Evolutionary conservation across 2,888 invertebrate species (phyloP), one percentile per base, ranked within the genome.

Genomic region (Cheilosia vulpina): DNA sequence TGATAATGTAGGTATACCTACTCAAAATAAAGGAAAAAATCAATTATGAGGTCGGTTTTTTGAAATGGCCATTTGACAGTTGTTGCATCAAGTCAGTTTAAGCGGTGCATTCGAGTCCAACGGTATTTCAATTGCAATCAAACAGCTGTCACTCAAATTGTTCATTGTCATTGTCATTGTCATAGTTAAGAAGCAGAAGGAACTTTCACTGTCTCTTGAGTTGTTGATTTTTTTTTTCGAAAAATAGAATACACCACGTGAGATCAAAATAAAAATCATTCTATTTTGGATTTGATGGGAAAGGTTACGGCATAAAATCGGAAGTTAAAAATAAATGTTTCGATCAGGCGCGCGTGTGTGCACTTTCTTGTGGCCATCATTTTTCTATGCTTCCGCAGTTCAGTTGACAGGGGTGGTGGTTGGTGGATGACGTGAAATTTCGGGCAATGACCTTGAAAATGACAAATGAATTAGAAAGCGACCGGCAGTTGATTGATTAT

Each of bases 41-140:
- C 15, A 45, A 45, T 5, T 27, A n/a, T 57, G 5, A 57, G 6
- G 38, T 17, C 27, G 6, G 15, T 31, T 68, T 45, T 13, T 2
- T 21, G 1, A 57, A 45, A 21, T n/a, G 9, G 15, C 41, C 34
- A 47, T 50, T 62, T 72, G 72, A 72, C 72, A 72, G 52, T 72
- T 72, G 43, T 34, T 47, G 57, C 38, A 58, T 17, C 45, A 19
- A 41, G 38, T 55, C 21, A 45, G 17, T 52, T 69, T 68, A 73
- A 83, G 78, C 78, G 68, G 83, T 83, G 68, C 78, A 78, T 83
- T 78, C 31, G 68, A 62, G n/a, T 73, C 68, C 68, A 83, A 83
- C 83, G 73, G 83, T 73, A 52, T 27, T 15, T 38, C 38, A 27
- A 19, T 66, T 50, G 13, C 50, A 11, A 58, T 60, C 17, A 53